Evolutionary conservation across 1,140 invertebrate genomes (phyloP).

Genomic region (Atta texana): DNA sequence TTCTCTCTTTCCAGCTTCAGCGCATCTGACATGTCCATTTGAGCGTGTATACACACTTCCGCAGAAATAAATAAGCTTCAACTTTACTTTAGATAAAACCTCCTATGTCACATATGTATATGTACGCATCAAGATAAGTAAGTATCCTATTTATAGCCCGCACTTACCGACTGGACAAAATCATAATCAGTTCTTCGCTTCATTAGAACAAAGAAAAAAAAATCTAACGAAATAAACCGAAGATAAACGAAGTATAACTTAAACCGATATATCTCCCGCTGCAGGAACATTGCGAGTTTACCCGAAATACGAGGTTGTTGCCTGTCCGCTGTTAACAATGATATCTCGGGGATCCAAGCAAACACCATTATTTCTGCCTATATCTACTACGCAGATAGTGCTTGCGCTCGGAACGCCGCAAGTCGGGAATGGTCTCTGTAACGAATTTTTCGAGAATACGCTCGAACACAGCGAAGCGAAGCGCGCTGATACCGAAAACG

Average conservation of each 20-base stretch:
- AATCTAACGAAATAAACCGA: constrained; percentile 7
- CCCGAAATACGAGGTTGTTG: constrained; percentile 76
- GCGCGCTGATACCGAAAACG: constrained; percentile 63
- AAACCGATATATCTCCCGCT: constrained; percentile 29
- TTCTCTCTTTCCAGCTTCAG: constrained; percentile 57
- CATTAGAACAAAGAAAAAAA: constrained; percentile 14
- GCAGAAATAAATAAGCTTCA: constrained; percentile 51
- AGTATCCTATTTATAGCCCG: neutral
- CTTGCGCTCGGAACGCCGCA: constrained; percentile 1
- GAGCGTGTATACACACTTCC: constrained; percentile 61
- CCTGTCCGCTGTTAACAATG: constrained; percentile 70
- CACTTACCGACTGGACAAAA: neutral
- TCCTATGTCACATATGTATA: neutral
- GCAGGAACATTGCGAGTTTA: neutral
- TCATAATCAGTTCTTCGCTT: neutral
- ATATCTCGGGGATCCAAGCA: constrained; percentile 74
- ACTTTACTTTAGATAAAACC: constrained; percentile 45
- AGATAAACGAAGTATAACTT: constrained; percentile 19
- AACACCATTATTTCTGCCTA: constrained; percentile 76
- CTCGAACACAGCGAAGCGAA: constrained; percentile 9
- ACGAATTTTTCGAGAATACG: constrained; percentile 70
- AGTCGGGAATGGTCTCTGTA: constrained; percentile 52
- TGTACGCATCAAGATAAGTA: constrained; percentile 26
- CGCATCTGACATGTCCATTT: constrained; percentile 39
- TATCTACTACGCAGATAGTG: constrained; percentile 70